Conservation (phyloP, 1,140 invertebrate species). For the Conopomorpha cramerella region DNA sequence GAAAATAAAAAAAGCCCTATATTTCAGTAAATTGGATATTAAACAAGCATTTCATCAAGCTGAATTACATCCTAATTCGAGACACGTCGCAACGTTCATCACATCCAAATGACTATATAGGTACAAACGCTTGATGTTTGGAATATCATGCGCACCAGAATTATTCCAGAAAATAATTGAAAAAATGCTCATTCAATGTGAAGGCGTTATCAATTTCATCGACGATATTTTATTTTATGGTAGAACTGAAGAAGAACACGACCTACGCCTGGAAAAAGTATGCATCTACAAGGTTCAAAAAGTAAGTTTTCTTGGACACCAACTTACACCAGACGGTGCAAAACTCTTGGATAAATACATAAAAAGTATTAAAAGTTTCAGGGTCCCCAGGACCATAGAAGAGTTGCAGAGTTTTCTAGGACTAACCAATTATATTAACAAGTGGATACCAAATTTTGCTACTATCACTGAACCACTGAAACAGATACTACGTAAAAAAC, state of each 20-base stretch:
- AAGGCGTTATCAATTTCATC: slow-evolving; percentile 12
- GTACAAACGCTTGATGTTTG: slow-evolving; percentile 20
- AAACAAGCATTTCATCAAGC: slow-evolving; percentile 13
- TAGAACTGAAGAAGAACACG: slow-evolving; percentile 1
- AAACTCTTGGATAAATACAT: slow-evolving; percentile 8
- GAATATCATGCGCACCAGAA: slow-evolving; percentile 16
- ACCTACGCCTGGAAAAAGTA: slow-evolving; percentile 1
- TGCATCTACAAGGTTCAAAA: slow-evolving; percentile 4
- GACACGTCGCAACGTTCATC: slow-evolving; percentile 24
- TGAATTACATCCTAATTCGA: slow-evolving; percentile 12
- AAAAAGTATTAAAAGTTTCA: slow-evolving; percentile 9
- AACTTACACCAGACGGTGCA: slow-evolving; percentile 9
- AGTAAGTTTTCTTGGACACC: slow-evolving; percentile 14
- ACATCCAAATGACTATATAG: slow-evolving; percentile 19
- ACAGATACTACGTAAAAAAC: slow-evolving; percentile 12
- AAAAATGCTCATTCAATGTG: slow-evolving; percentile 14
- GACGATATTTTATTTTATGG: slow-evolving; percentile 5
- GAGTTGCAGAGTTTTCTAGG: slow-evolving; percentile 21
- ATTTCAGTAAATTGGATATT: slow-evolving; percentile 11
- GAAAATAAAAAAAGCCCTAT: slow-evolving; percentile 9
- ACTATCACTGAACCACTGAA: slow-evolving; percentile 9
- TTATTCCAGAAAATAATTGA: slow-evolving; percentile 27
- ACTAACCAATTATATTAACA: slow-evolving; percentile 14
- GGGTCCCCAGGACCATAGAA: slow-evolving; percentile 11
- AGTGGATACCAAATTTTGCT: slow-evolving; percentile 18